Conservation (phyloP, 1,140 invertebrate genomes). For the Zaprionus lachaisei region DNA sequence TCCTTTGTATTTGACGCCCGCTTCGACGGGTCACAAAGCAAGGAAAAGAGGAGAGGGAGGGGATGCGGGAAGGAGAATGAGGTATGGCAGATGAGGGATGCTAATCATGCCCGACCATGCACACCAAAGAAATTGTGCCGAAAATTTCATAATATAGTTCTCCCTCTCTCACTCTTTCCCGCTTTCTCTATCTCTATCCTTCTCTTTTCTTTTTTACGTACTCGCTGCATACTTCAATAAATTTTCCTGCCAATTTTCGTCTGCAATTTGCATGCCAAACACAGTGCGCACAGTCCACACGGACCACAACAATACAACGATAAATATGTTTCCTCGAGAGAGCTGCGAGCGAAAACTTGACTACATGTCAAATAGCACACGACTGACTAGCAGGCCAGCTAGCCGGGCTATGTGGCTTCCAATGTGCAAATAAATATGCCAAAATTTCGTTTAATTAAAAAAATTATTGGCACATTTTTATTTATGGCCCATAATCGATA, state of each 20-base stretch:
- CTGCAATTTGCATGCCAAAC: slow-evolving; percentile 64
- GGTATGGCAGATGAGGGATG: slow-evolving; percentile 17
- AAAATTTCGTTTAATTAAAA: slow-evolving; percentile 71
- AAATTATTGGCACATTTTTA: slow-evolving; percentile 72
- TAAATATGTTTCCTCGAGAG: slow-evolving; percentile 28
- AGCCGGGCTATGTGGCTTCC: not conserved
- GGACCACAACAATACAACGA: slow-evolving; percentile 20
- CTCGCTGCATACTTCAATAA: slow-evolving; percentile 47
- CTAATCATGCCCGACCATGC: slow-evolving; percentile 50
- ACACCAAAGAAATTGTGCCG: slow-evolving; percentile 70
- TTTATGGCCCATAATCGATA: slow-evolving; percentile 68
- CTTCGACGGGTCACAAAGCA: slow-evolving; percentile 21
- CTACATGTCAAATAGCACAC: slow-evolving; percentile 27
- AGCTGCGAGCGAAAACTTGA: slow-evolving; percentile 14
- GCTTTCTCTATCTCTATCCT: not conserved
- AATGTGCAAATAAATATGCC: slow-evolving; percentile 61
- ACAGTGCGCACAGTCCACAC: slow-evolving; percentile 14
- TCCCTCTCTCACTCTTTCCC: not conserved
- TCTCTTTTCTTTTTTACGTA: slow-evolving; percentile 22
- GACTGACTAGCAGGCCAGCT: not conserved
- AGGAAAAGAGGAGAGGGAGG: not conserved
- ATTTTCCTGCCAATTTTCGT: slow-evolving; percentile 56
- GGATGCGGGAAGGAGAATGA: no score
- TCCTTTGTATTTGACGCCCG: slow-evolving; percentile 59
- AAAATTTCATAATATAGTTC: slow-evolving; percentile 63